Evolutionary conservation across 2,888 invertebrate species (phyloP), one percentile per base, ranked within the genome.

Genomic region (Yponomeuta sedellus): DNA sequence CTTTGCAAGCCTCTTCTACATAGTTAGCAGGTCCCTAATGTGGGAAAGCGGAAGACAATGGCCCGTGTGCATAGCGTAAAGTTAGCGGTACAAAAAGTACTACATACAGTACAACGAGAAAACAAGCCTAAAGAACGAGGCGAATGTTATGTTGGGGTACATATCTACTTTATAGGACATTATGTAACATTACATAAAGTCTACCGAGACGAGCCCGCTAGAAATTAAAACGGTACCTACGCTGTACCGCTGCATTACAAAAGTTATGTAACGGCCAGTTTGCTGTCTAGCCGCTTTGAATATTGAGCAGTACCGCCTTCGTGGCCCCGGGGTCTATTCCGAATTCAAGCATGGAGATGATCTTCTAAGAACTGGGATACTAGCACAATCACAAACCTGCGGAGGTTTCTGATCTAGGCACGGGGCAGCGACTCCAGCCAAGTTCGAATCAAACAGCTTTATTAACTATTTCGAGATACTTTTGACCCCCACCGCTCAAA

Each of bases 211-310:
- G 44, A 52, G 44, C 12, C 44, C 44, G 44, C 44, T 52, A 52
- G 44, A 52, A 52, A 80, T 78, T 79, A 77, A 79, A 85, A 83
- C 83, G 82, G 83, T 82, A 84, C 73, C 70, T 69, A 69, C 69
- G 70, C 70, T 64, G 20, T 64, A 52, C 61, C 61, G 64, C 22
- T 61, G 64, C 64, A 34, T 72, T 73, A 71, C 72, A 70, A 72
- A 71, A 68, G 63, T 68, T 58, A 66, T 68, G 40, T 25, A 22
- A 59, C 22, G 59, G 20, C 20, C 63, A 61, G 28, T 61, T 28
- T 28, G 34, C 22, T 40, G 34, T 52, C 44, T 52, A 44, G 40
- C 19, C 40, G 22, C 22, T 63, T 22, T 63, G 63, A 19, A 63
- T 63, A 59, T 57, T 63, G 34, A 39, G 57, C 57, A n/a, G 56